These are phyloP conservation scores for Papilio dardanus DNA, from an alignment of 1,140 invertebrate species.

Conservation along the genomic window DNA sequence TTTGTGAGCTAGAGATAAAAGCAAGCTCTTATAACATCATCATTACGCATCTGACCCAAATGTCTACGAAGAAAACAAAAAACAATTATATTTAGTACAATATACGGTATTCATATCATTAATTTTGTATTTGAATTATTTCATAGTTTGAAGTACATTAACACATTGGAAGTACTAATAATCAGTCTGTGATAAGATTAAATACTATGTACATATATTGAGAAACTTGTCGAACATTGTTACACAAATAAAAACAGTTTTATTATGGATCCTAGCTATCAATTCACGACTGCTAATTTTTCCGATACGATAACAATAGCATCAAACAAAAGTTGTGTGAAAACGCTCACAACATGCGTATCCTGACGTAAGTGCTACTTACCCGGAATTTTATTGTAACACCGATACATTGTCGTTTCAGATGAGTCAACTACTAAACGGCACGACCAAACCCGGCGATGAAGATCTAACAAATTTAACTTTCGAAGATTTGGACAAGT, in stretches of 20 bases:
- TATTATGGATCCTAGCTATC: neutral
- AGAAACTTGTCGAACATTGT: neutral
- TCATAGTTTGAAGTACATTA: neutral
- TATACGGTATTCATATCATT: neutral
- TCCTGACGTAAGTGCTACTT: constrained; percentile 56
- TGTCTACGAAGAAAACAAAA: constrained; percentile 2
- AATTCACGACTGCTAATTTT: constrained; percentile 22
- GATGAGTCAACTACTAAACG: constrained; percentile 87
- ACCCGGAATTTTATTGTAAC: constrained; percentile 43
- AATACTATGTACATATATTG: neutral
- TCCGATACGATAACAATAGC: constrained; percentile 35
- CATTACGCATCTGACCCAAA: constrained; percentile 2
- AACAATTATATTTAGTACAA: neutral
- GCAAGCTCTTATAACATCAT: constrained; percentile 29
- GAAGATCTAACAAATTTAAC: constrained; percentile 85
- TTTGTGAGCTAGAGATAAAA: constrained; percentile 20
- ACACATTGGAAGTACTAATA: neutral
- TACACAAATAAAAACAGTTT: neutral
- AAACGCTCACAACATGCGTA: constrained; percentile 46
- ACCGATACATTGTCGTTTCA: constrained; percentile 65
- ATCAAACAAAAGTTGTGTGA: constrained; percentile 37
- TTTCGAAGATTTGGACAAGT: constrained; percentile 91
- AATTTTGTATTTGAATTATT: neutral
- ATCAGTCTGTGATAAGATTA: neutral
- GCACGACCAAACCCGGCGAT: constrained; percentile 83